These are phyloP conservation scores for Epinotia bilunana DNA, from an alignment of 2,888 invertebrate species.

Conservation along the genomic window DNA sequence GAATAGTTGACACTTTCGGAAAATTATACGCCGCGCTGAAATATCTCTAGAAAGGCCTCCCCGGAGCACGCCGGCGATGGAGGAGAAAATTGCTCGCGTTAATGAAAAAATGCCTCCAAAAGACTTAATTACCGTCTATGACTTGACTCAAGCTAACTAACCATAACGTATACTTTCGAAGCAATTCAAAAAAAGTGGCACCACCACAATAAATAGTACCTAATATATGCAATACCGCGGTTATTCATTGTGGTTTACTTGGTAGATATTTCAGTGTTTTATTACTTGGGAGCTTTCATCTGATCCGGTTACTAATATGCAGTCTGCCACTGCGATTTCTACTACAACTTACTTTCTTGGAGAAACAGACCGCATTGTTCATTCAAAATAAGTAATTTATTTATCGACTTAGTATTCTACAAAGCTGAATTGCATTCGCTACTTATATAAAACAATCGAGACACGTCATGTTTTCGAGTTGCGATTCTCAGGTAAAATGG, in stretches of 20 bases:
- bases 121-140: slow-evolving; percentile 29
- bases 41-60: slow-evolving; percentile 30
- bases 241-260: slow-evolving; percentile 39
- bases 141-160: slow-evolving; percentile 33
- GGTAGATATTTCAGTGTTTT: slow-evolving; percentile 35
- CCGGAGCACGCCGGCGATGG: slow-evolving; percentile 18
- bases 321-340: slow-evolving; percentile 48
- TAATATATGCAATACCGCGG: slow-evolving; percentile 15
- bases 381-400: slow-evolving; percentile 57
- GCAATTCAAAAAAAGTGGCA: slow-evolving; percentile 15
- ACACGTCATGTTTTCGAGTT: slow-evolving; percentile 52
- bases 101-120: slow-evolving; percentile 36
- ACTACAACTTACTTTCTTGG: slow-evolving; percentile 57
- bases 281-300: slow-evolving; percentile 34
- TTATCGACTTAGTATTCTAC: slow-evolving; percentile 63
- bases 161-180: slow-evolving; percentile 32
- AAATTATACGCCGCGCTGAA: slow-evolving; percentile 30
- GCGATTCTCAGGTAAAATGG: slow-evolving; percentile 14
- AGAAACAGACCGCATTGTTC: slow-evolving; percentile 51
- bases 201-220: slow-evolving; percentile 13
- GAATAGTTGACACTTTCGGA: slow-evolving; percentile 32
- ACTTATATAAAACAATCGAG: slow-evolving; percentile 52
- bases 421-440: slow-evolving; percentile 53
- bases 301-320: slow-evolving; percentile 38
- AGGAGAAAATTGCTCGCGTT: slow-evolving; percentile 35